Base-by-base conservation (phyloP, 2,888 invertebrate genomes). In the Ariolimax columbianus region DNA sequence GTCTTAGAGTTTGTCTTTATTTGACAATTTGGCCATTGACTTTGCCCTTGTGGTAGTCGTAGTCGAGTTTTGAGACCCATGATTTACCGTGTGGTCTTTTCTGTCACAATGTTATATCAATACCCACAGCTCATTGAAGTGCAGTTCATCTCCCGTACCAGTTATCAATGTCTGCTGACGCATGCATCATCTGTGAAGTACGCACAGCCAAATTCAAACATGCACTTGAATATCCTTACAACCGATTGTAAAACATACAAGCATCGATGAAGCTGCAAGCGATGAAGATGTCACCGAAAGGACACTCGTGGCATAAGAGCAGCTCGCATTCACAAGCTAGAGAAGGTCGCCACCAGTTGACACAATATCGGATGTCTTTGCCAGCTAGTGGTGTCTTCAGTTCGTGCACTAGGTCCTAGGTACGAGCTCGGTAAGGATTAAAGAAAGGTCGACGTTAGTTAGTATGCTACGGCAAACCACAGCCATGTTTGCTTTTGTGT, bases 341-440 rank as follows among this genome's bases (percentile, higher is more conserved):
- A 40, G 40, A 26, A 26, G n/a, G 38, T 78, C 78, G 36, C 63
- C 63, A 38, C 36, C 63, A 78, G 78, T 78, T 78, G 78, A 78
- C 78, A 78, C 26, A 78, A 63, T 78, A 78, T 78, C 78, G 26
- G 36, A 78, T 78, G 78, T 59, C 78, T 26, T 26, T 63, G n/a
- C 17, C 26, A 78, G 40, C 36, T n/a, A 78, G 63, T 63, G 63
- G 26, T 38, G 38, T 40, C 78, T 59, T 38, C 63, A 36, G n/a
- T 17, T 17, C 59, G 59, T 38, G 63, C 40, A 3, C 78, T 63
- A 63, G 78, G 33, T 36, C 78, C 78, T 40, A 59, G 36, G 77
- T 63, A 63, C 73, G 73, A n/a, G 9, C 7, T 11, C 14, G 7
- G 40, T 38, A 26, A 43, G 73, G 47, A 30, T n/a, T n/a, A 59